A percentile compares a stretch with the other conserved stretches of the same genome.
Conservation (phyloP, 2,888 invertebrate species). For the Megastigmus dorsalis region DNA sequence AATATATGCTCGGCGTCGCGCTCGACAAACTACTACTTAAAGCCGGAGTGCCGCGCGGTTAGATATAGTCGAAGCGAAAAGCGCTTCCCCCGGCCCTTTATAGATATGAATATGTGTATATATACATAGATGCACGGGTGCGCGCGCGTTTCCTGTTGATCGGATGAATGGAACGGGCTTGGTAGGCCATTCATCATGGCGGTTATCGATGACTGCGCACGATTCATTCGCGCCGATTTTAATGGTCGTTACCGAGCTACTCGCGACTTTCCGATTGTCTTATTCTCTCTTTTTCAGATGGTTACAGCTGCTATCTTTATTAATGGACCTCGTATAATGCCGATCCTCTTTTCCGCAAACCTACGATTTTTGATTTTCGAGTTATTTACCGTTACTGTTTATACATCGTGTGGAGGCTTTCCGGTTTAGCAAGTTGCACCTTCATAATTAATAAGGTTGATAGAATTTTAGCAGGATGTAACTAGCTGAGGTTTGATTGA, state of each 20-base stretch:
- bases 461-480: too few relatives aligned
- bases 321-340: too few relatives aligned
- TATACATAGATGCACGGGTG: neutral
- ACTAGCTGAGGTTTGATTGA: too few relatives aligned
- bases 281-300: neutral
- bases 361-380: too few relatives aligned
- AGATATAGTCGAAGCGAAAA: too few relatives aligned
- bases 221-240: neutral
- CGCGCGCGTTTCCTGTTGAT: neutral
- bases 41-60: too few relatives aligned
- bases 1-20: neutral
- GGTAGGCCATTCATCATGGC: conserved; percentile 12
- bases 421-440: too few relatives aligned
- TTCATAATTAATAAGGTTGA: too few relatives aligned
- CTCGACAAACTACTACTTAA: conserved; percentile 9
- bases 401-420: too few relatives aligned
- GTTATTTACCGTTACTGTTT: too few relatives aligned
- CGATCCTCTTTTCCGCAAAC: too few relatives aligned
- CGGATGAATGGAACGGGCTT: neutral
- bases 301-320: conserved; percentile 1
- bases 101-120: neutral
- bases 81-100: neutral
- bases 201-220: conserved; percentile 42
- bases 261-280: neutral
- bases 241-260: neutral